Evolutionary conservation across 2,888 invertebrate species (phyloP).

Genomic region (Pherbina coryleti): DNA sequence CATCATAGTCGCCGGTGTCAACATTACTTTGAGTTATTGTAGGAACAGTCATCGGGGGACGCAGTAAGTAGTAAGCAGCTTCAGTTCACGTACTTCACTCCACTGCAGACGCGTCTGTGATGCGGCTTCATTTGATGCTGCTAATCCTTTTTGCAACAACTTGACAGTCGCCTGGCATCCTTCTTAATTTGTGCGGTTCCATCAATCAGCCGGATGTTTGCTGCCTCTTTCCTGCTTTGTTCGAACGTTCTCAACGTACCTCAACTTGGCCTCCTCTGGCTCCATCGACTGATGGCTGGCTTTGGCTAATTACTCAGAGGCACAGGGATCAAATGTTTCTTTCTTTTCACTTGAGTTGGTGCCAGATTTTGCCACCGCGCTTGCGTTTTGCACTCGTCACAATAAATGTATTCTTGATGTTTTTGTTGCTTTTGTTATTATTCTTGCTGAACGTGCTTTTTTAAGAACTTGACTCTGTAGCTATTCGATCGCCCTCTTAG

Average conservation of each 20-base stretch:
- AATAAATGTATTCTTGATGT: background rate
- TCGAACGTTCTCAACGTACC: background rate
- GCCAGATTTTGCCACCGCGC: conserved; percentile 49
- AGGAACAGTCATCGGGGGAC: background rate
- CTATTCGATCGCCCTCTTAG: background rate
- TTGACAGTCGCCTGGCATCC: conserved; percentile 67
- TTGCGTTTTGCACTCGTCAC: conserved; percentile 24
- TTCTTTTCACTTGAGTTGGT: conserved; percentile 47
- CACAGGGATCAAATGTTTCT: conserved; percentile 50
- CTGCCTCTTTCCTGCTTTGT: conserved; percentile 3
- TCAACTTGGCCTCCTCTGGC: background rate
- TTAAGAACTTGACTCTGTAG: background rate
- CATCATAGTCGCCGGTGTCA: conserved; percentile 62
- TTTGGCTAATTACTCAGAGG: conserved; percentile 36
- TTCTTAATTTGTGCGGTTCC: conserved; percentile 68
- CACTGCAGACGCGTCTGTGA: conserved; percentile 47
- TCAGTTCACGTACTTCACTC: background rate
- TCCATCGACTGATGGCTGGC: conserved; percentile 39
- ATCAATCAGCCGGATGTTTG: conserved; percentile 63
- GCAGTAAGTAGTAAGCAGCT: conserved; percentile 7
- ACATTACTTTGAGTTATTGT: conserved; percentile 53
- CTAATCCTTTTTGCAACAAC: conserved; percentile 68
- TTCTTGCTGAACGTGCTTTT: background rate
- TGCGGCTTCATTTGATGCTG: conserved; percentile 66
- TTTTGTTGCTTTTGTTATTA: conserved; percentile 1